Percentiles rank a stretch among this genome's conserved stretches.
These are phyloP conservation scores for Phylloscopus trochilus DNA, from an alignment of 2,113 vertebrate species.

Conservation along the genomic window DNA sequence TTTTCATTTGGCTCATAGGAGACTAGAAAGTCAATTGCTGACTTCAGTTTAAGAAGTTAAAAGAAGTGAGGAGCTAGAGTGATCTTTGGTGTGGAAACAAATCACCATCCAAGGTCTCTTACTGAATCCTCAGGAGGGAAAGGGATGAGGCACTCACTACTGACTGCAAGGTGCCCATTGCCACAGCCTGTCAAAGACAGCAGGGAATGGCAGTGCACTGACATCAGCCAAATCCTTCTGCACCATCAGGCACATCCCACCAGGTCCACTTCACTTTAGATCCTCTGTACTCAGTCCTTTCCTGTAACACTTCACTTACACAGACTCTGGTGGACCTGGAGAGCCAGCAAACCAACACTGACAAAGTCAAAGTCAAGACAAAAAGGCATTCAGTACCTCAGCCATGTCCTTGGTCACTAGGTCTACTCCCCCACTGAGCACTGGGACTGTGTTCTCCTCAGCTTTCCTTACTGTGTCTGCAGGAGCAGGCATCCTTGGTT, in stretches of 20 bases:
- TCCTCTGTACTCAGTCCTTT: background rate
- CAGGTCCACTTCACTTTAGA: too few relatives aligned
- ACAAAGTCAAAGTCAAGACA: background rate
- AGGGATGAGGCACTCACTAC: background rate
- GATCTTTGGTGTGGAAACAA: background rate
- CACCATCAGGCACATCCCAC: background rate
- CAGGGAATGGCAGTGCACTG: background rate
- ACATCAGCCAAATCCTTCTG: background rate
- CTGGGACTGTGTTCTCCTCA: accelerated
- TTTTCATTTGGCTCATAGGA: background rate
- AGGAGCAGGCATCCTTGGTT: background rate
- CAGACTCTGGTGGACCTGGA: background rate
- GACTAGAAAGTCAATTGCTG: background rate
- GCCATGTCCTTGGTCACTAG: background rate
- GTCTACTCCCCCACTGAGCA: background rate
- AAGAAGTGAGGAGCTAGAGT: background rate
- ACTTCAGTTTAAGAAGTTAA: background rate
- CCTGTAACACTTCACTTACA: background rate
- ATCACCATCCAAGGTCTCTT: background rate
- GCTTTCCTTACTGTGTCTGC: background rate
- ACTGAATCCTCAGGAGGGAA: background rate
- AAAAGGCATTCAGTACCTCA: background rate
- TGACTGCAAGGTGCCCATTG: background rate
- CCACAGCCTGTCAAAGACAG: background rate
- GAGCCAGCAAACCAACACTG: background rate